Base-by-base conservation (phyloP, 2,888 invertebrate species). In the Sturmia bella region DNA sequence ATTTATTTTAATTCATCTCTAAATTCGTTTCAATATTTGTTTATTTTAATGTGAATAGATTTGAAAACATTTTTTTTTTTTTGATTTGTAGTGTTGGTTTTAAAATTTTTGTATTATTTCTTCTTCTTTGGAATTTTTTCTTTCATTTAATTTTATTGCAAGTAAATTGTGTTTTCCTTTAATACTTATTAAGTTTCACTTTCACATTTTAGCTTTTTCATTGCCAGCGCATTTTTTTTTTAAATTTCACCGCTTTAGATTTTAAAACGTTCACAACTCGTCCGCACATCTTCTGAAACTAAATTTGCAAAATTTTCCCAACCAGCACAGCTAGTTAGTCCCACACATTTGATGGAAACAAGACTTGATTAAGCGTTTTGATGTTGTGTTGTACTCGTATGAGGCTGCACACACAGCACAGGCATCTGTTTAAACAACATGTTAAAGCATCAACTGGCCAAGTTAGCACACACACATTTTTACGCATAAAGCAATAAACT, bases 231-330 rank as follows among this genome's bases (percentile, higher is more conserved):
- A 27, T 27, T 57, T 54, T 43, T 43, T 3, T 57, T 54, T 43
- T 43, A 2, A 68, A 43, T 72, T 76, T 64, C 5, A 70, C 73
- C 69, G 66, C 37, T 68, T 45, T 32, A 64, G 12, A 61, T 41
- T 56, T 64, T 15, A 7, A 17, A 50, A 73, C 48, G 80, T 78
- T 50, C 72, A 72, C 54, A 80, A 72, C 83, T 59, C 82, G 68
- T 63, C 84, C 64, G 64, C 72, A 63, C 70, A 73, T 84, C 68
- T 75, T 80, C 88, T 86, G 86, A 87, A 88, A 88, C 89, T 88
- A 86, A 88, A 83, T 84, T 85, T 86, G 87, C 83, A 84, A 87
- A 87, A 87, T n/a, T 87, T 88, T 88, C 85, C 86, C 84, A 87
- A 88, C 85, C 83, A 85, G 68, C 37, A 72, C 57, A 48, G 27